Base-by-base conservation (phyloP, 2,797 vertebrate genomes). In the Hozukius guyotensis region DNA sequence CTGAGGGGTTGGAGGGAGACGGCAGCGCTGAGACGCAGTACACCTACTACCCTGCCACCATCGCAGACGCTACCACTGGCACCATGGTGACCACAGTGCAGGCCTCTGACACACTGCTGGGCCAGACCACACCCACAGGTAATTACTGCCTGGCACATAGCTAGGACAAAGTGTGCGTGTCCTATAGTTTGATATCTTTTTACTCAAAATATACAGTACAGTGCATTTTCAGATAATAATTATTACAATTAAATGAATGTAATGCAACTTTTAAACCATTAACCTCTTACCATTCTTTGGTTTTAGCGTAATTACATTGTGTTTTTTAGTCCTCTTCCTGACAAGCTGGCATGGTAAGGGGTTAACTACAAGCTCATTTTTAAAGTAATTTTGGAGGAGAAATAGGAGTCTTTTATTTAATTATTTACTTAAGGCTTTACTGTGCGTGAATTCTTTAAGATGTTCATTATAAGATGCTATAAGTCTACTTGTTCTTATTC, bases 41-140 rank as follows among this genome's bases (percentile, higher is more conserved):
- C 85, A 96, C 97, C 4, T 98, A 98, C 78, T 98, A 98, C 88
- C 97, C 98, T 0, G 95, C 97, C 75, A 94, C 97, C 86, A 94
- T 96, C 31, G 89, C 95, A 29, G 95, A 96, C 5, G 93, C 94
- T 66, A 85, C 94, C n/a, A 89, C 94, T 0, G 94, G 94, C 32
- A 93, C 96, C 70, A 96, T 96, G 95, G 97, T 98, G 0, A 97
- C 97, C 83, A 97, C 97, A 2, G 96, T 98, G 5, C 97, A 98
- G 92, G 96, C 96, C 16, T 96, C 97, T 0, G 97, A 98, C 77
- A 95, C 97, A 0, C 92, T 99, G 5, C 93, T 98, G 73, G 95
- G 97, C 6, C 97, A 98, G 89, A 95, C 96, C 27, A 94, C 97
- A 0, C 94, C 97, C 49, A 94, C 97, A 53, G 97, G 97, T 96